Evolutionary conservation across 2,888 invertebrate species (phyloP).

Genomic region (Andrena chrysosceles): DNA sequence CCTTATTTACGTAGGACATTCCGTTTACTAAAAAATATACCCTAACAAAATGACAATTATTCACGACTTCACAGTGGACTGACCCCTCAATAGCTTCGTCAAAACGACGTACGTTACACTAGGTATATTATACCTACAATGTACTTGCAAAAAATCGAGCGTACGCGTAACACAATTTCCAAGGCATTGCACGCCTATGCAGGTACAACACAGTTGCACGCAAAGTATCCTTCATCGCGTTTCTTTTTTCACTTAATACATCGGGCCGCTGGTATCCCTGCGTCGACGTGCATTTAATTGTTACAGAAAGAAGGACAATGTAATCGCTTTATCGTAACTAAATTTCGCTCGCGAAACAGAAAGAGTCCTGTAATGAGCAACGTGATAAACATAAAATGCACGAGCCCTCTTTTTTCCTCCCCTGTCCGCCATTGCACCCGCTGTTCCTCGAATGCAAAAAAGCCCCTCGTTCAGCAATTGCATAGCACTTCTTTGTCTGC

Average conservation of each 20-base stretch:
- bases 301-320: neutral
- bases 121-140: neutral
- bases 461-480: slow-evolving; percentile 16
- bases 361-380: slow-evolving; percentile 62
- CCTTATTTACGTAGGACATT: no score
- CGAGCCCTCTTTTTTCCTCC: slow-evolving; percentile 25
- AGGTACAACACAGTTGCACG: neutral
- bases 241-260: neutral
- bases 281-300: neutral
- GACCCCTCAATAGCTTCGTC: no score
- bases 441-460: slow-evolving; percentile 44
- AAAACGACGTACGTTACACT: no score
- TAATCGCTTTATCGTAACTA: slow-evolving; percentile 28
- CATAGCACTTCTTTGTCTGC: slow-evolving; percentile 15
- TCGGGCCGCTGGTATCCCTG: neutral
- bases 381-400: slow-evolving; percentile 52
- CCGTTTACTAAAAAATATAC: no score
- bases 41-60: no score
- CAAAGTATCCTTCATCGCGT: neutral
- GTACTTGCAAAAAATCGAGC: neutral
- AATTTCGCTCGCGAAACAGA: slow-evolving; percentile 42
- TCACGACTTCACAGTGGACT: no score
- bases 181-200: neutral
- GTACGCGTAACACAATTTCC: neutral
- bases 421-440: slow-evolving; percentile 2